A percentile compares a stretch with the other conserved stretches of the same genome.
These are phyloP conservation scores for Tilapia sparmanii DNA, from an alignment of 2,113 vertebrate species.

Conservation along the genomic window DNA sequence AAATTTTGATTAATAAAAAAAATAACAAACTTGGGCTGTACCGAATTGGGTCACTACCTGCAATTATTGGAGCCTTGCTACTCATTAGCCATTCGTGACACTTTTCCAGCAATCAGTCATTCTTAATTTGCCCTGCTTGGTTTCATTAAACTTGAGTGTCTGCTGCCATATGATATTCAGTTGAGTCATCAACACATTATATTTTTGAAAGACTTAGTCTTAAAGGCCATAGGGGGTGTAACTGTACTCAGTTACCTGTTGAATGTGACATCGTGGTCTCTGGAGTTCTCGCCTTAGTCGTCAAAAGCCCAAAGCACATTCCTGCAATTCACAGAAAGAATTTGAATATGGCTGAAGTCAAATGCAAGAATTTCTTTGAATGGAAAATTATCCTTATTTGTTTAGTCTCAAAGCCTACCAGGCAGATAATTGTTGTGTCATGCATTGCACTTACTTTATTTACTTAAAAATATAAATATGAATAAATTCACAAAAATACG, in stretches of 20 bases:
- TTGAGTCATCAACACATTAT: background rate
- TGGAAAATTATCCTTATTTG: background rate
- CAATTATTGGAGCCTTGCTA: background rate
- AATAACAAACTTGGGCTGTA: background rate
- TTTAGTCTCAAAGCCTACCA: background rate
- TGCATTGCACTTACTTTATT: background rate
- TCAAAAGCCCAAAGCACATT: background rate
- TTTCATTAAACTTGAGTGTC: background rate
- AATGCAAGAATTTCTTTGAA: fast-evolving
- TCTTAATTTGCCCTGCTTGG: background rate
- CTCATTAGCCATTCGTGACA: background rate
- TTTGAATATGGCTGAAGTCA: background rate
- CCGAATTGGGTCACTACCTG: background rate
- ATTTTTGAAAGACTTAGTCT: background rate
- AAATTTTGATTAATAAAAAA: background rate
- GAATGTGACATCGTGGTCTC: background rate
- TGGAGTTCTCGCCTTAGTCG: no score
- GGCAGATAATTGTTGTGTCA: background rate
- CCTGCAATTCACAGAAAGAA: background rate
- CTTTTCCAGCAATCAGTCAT: background rate
- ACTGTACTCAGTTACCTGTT: background rate
- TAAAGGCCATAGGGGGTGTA: background rate
- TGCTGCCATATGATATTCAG: background rate
- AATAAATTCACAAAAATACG: background rate
- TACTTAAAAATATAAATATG: background rate